Evolutionary conservation across 1,140 invertebrate species (phyloP).

Genomic region (Orchesella cincta): DNA sequence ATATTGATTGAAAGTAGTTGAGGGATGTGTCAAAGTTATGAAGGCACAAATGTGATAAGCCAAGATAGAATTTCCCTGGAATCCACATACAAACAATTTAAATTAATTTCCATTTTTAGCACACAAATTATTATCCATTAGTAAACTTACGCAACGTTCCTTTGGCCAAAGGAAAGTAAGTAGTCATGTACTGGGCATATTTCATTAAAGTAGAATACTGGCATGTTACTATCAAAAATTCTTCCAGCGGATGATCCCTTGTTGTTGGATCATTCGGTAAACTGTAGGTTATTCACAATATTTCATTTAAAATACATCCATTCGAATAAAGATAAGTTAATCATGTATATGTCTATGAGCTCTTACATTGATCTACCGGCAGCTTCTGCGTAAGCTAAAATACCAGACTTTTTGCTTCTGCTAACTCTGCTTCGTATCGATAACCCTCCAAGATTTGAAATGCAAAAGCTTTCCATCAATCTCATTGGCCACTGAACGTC

Average conservation of each 20-base stretch:
- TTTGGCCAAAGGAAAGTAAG: conserved; percentile 34
- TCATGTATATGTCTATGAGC: neutral
- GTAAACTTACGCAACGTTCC: conserved; percentile 37
- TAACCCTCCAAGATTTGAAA: conserved; percentile 36
- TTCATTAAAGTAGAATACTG: conserved; percentile 41
- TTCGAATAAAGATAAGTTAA: neutral
- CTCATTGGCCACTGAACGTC: conserved; percentile 40
- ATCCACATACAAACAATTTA: conserved; percentile 18
- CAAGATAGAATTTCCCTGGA: conserved; percentile 46
- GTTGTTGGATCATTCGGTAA: conserved; percentile 38
- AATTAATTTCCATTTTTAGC: neutral
- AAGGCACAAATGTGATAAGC: conserved; percentile 35
- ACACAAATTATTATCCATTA: neutral
- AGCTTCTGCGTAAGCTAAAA: conserved; percentile 45
- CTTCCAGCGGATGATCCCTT: conserved; percentile 46
- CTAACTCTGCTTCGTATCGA: conserved; percentile 40
- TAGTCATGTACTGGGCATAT: conserved; percentile 40
- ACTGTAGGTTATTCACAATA: conserved; percentile 23
- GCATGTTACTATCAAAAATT: conserved; percentile 46
- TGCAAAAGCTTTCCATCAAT: conserved; percentile 45
- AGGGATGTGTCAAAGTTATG: conserved; percentile 32
- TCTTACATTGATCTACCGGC: conserved; percentile 43
- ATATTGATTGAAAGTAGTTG: conserved; percentile 36
- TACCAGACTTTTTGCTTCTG: conserved; percentile 19
- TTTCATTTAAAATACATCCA: no score